phyloP scores from a whole-genome alignment of 2,888 invertebrate genomes.

The Plemyria rubiginata region DNA sequence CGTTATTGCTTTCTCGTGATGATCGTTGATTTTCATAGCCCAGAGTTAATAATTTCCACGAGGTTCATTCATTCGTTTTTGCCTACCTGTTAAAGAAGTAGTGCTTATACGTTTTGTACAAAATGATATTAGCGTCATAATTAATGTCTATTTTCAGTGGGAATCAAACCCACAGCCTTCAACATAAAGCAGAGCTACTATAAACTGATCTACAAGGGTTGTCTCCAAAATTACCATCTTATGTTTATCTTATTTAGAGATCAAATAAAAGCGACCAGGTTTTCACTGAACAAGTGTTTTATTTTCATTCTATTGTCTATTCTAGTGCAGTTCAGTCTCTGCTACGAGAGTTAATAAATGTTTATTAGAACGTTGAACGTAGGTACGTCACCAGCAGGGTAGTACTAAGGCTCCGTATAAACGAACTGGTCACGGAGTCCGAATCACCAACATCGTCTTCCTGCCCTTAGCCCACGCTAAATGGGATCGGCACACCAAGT shows the following conservation, averaged over 20 bases:
- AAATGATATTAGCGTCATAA: too few relatives aligned
- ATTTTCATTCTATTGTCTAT: conserved; percentile 21
- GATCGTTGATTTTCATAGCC: conserved; percentile 39
- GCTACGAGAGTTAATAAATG: conserved; percentile 46
- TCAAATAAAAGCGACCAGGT: not conserved
- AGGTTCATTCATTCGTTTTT: too few relatives aligned
- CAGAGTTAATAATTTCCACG: not conserved
- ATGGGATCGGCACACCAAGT: too few relatives aligned
- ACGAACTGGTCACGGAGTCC: not conserved
- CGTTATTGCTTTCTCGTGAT: conserved; percentile 60
- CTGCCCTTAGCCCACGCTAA: too few relatives aligned
- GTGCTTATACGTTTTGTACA: too few relatives aligned
- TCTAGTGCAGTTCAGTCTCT: conserved; percentile 15
- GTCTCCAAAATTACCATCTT: not conserved
- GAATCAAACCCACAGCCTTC: too few relatives aligned
- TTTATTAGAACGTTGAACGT: conserved; percentile 42
- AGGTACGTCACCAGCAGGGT: conserved; percentile 23
- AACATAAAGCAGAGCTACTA: too few relatives aligned
- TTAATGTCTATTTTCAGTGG: too few relatives aligned
- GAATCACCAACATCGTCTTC: too few relatives aligned
- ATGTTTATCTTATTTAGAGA: not conserved
- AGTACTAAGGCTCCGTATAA: conserved; percentile 9
- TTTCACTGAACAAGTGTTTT: conserved; percentile 7
- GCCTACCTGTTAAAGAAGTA: too few relatives aligned
- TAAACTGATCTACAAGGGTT: too few relatives aligned